Conservation (phyloP, 2,888 invertebrate species). For the Ectemnius lituratus region DNA sequence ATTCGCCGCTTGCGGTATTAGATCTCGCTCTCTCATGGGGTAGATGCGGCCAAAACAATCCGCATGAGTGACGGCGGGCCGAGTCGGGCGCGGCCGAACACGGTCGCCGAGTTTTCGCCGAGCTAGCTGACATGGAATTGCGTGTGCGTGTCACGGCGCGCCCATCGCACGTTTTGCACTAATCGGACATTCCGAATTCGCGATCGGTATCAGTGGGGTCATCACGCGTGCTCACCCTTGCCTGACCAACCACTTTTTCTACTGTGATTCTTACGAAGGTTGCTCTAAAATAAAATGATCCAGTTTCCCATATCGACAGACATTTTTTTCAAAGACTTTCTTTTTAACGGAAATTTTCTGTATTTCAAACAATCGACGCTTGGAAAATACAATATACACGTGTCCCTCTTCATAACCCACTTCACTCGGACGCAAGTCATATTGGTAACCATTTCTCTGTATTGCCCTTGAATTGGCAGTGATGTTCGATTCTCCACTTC, state of each 20-base stretch:
- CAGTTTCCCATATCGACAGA: no score
- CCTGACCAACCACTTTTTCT: neutral
- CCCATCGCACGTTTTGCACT: constrained; percentile 26
- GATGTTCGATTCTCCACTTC: neutral
- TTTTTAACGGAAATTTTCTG: no score
- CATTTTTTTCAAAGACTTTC: no score
- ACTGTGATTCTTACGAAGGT: neutral
- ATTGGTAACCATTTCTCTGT: constrained; percentile 15
- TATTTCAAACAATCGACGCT: constrained; percentile 72
- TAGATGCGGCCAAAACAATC: constrained; percentile 1
- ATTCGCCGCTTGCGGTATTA: neutral
- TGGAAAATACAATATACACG: constrained; percentile 75
- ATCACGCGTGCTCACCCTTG: constrained; percentile 16
- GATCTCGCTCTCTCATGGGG: neutral
- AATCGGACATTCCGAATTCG: constrained; percentile 41
- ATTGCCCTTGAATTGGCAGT: constrained; percentile 40
- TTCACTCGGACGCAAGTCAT: constrained; percentile 10
- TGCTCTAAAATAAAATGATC: constrained; percentile 49
- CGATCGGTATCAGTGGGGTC: constrained; percentile 34
- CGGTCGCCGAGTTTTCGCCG: neutral
- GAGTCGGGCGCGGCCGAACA: no score
- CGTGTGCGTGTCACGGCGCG: constrained; percentile 21
- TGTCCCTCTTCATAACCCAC: constrained; percentile 50
- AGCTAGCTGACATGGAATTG: constrained; percentile 13
- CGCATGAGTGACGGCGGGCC: neutral